A percentile compares a stretch with the other conserved stretches of the same genome.
These are phyloP conservation scores for Drosophila bocqueti DNA, from an alignment of 1,140 invertebrate genomes.

Conservation along the genomic window DNA sequence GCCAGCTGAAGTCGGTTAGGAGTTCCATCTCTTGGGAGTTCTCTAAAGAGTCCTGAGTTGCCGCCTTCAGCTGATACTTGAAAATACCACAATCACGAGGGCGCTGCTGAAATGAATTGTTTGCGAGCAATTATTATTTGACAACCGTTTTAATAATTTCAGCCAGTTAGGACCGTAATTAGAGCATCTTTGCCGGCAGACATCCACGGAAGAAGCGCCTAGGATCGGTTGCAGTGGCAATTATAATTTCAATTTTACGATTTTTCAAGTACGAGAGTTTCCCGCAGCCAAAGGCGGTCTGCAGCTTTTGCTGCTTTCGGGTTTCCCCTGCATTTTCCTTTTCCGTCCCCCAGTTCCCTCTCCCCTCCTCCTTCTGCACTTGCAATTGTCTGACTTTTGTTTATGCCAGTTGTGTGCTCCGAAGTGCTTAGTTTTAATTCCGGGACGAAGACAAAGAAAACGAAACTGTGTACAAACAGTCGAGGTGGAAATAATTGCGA, in stretches of 20 bases:
- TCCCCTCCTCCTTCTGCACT: neutral
- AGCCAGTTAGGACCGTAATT: constrained; percentile 72
- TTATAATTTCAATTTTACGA: constrained; percentile 83
- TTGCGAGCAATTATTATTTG: constrained; percentile 75
- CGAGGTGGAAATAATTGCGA: constrained; percentile 13
- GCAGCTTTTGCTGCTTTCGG: constrained; percentile 15
- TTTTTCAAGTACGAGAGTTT: constrained; percentile 67
- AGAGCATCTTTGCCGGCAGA: constrained; percentile 60
- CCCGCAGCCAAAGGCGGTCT: constrained; percentile 29
- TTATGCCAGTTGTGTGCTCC: constrained; percentile 73
- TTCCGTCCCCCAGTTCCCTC: neutral
- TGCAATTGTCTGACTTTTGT: constrained; percentile 47
- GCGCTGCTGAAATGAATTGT: constrained; percentile 51
- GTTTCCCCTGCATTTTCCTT: neutral
- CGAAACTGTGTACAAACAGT: constrained; percentile 33
- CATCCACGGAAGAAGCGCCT: constrained; percentile 17
- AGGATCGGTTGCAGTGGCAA: constrained; percentile 76
- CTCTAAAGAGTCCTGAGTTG: neutral
- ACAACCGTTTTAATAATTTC: constrained; percentile 76
- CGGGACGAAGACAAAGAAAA: constrained; percentile 60
- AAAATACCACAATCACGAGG: constrained; percentile 25
- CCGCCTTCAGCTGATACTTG: neutral
- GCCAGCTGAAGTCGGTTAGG: constrained; percentile 36
- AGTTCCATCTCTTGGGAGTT: neutral
- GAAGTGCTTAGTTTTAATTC: constrained; percentile 79